Evolutionary conservation across 2,797 vertebrate genomes (phyloP).

Genomic region (Oryzias dopingdopingensis): DNA sequence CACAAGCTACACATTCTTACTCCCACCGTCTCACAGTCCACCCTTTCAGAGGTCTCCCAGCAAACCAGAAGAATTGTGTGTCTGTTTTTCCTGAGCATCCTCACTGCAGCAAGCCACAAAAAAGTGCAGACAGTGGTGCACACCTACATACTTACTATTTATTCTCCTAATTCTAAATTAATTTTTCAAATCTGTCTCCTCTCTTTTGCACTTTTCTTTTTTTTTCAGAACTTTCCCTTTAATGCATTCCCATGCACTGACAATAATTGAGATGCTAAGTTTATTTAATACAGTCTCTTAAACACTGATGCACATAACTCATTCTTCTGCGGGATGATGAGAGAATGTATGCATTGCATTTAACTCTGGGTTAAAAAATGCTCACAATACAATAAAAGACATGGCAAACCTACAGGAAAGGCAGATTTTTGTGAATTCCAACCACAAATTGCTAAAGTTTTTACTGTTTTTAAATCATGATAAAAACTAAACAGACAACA

Average conservation of each 20-base stretch:
- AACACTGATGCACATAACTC: conserved; percentile 1
- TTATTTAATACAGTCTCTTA: conserved; percentile 1
- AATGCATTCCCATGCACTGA: conserved; percentile 3
- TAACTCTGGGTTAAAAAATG: no score
- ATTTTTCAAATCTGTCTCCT: conserved; percentile 24
- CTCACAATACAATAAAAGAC: no score
- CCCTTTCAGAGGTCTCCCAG: conserved; percentile 42
- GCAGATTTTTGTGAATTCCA: no score
- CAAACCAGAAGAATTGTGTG: conserved; percentile 27
- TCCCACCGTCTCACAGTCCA: conserved; percentile 58
- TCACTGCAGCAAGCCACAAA: conserved; percentile 46
- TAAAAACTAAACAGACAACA: no score
- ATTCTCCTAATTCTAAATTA: conserved; percentile 38
- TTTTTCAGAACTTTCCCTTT: conserved; percentile 7
- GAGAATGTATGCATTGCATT: no score
- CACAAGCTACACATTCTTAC: conserved; percentile 38
- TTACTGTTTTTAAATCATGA: no score
- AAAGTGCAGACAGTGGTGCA: conserved; percentile 49
- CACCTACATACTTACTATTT: conserved; percentile 58
- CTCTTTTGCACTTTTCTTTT: conserved; percentile 7
- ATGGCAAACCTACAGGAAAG: no score
- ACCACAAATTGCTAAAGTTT: no score
- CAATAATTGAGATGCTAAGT: conserved; percentile 18
- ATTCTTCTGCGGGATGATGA: conserved; percentile 2
- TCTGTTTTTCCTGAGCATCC: conserved; percentile 30